Percentiles rank a stretch among this genome's conserved stretches.
Evolutionary conservation across 2,888 invertebrate genomes (phyloP).

Genomic region (Temnothorax ravouxi): DNA sequence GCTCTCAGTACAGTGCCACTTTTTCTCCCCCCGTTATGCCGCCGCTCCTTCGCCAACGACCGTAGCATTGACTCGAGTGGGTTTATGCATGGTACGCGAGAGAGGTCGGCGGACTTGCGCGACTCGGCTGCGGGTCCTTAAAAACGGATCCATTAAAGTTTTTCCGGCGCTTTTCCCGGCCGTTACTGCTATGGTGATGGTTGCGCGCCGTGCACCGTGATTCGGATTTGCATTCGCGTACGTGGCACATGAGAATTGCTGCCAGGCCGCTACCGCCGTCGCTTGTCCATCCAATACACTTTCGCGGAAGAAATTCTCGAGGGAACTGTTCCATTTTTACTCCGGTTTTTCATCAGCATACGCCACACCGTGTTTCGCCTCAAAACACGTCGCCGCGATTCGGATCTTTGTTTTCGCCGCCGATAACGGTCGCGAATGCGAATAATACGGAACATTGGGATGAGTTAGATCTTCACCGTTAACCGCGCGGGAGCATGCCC

Average conservation of each 20-base stretch:
- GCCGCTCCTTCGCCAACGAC: conserved; percentile 62
- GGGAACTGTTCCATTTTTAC: conserved; percentile 57
- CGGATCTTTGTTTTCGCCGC: conserved; percentile 13
- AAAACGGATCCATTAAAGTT: conserved; percentile 84
- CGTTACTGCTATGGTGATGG: conserved; percentile 61
- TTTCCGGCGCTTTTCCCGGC: conserved; percentile 75
- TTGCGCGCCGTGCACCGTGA: conserved; percentile 65
- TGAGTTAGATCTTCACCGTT: conserved; percentile 52
- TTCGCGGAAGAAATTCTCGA: conserved; percentile 64
- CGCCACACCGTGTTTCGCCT: background rate
- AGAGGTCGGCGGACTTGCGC: conserved; percentile 71
- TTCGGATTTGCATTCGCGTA: conserved; percentile 73
- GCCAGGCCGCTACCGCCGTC: conserved; percentile 48
- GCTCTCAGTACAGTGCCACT: conserved; percentile 51
- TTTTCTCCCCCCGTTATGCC: conserved; percentile 51
- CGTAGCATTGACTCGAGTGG: conserved; percentile 75
- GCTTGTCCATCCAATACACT: conserved; percentile 69
- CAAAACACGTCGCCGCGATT: conserved; percentile 27
- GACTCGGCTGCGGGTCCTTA: conserved; percentile 71
- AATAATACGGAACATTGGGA: conserved; percentile 44
- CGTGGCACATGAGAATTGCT: conserved; percentile 46
- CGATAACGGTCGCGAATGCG: conserved; percentile 44
- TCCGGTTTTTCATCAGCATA: conserved; percentile 21
- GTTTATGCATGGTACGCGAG: conserved; percentile 71
- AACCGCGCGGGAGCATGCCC: conserved; percentile 32